Conservation (phyloP, 2,113 vertebrate species). For the Gadus chalcogrammus region DNA sequence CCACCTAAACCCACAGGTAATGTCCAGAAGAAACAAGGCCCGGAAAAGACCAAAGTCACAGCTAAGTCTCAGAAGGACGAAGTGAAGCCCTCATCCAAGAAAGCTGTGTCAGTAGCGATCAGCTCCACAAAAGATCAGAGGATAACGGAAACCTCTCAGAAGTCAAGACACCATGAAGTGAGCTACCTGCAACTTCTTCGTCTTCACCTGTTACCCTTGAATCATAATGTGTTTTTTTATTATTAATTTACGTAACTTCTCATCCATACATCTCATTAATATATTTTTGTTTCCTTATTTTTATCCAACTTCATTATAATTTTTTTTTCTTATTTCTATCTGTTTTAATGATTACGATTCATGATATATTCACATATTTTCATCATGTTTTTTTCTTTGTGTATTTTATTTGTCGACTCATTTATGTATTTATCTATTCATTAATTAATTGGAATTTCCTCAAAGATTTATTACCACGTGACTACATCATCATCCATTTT, state of each 20-base stretch:
- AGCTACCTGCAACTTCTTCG: conserved; percentile 74
- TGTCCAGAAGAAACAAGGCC: conserved; percentile 69
- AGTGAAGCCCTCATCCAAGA: conserved; percentile 69
- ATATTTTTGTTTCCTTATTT: conserved; percentile 1
- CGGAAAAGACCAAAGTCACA: conserved; percentile 67
- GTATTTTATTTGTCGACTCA: background rate
- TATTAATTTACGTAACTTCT: conserved; percentile 28
- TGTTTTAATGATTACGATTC: background rate
- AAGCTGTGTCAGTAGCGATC: conserved; percentile 63
- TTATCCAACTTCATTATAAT: background rate
- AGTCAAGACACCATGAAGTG: conserved; percentile 87
- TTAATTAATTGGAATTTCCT: background rate
- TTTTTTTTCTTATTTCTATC: background rate
- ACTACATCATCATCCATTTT: background rate
- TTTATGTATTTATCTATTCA: background rate
- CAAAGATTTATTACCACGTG: too few species aligned
- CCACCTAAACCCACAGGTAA: conserved; percentile 69
- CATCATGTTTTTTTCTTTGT: background rate
- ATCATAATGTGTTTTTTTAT: conserved; percentile 26
- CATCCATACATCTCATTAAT: background rate
- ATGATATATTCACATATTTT: background rate
- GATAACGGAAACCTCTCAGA: conserved; percentile 72
- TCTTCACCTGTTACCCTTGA: conserved; percentile 57
- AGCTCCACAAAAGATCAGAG: conserved; percentile 74
- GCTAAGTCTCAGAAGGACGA: conserved; percentile 73